Percentiles rank a stretch among this genome's conserved stretches.
Evolutionary conservation across 1,140 invertebrate genomes (phyloP).

Genomic region (Atopsyche davidsoni): DNA sequence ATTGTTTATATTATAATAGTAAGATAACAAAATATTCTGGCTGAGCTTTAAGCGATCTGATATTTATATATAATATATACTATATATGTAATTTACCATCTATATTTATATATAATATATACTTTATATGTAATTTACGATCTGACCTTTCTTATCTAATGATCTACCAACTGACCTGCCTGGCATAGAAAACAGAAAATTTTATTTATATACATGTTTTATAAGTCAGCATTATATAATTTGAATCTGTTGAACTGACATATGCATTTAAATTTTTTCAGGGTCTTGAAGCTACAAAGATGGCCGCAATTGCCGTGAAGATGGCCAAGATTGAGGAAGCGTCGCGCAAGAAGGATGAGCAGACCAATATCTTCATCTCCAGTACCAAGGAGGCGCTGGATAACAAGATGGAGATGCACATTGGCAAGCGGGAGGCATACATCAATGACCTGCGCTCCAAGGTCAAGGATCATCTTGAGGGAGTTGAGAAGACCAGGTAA

Average conservation of each 20-base stretch:
- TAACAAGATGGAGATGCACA: conserved; percentile 81
- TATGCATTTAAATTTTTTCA: conserved; percentile 34
- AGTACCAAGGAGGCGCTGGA: conserved; percentile 80
- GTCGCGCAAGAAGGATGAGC: conserved; percentile 82
- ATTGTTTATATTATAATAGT: conserved; percentile 3
- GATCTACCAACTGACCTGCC: too few species aligned
- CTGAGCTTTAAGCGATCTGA: too few species aligned
- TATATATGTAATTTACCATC: too few species aligned
- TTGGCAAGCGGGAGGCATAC: conserved; percentile 82
- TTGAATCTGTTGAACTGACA: conserved; percentile 1
- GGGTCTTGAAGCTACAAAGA: conserved; percentile 78
- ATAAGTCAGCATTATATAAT: background rate
- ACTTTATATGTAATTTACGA: too few species aligned
- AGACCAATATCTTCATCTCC: conserved; percentile 74
- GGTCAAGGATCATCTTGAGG: conserved; percentile 77
- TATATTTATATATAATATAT: too few species aligned
- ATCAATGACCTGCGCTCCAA: conserved; percentile 81
- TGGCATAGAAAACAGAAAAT: too few species aligned
- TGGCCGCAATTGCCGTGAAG: conserved; percentile 73
- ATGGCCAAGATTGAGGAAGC: conserved; percentile 83
- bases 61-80: too few species aligned
- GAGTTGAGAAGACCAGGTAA: conserved; percentile 73
- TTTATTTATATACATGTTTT: conserved; percentile 2
- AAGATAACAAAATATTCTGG: too few species aligned
- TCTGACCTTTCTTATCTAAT: too few species aligned